Conservation (phyloP, 2,888 invertebrate genomes). For the Agrochola macilenta region DNA sequence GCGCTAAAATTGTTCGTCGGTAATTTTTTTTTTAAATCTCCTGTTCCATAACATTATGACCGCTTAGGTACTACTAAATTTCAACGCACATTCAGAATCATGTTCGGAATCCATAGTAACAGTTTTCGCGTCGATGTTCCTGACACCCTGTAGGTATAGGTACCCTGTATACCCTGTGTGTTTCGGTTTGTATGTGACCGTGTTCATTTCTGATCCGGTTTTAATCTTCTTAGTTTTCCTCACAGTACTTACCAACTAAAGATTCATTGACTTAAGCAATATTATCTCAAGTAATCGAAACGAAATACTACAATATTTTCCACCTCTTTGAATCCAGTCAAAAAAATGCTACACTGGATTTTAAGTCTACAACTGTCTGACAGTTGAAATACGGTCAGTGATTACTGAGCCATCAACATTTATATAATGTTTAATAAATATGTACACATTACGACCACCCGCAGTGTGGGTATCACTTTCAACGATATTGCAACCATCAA, state of each 20-base stretch:
- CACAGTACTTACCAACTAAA: neutral
- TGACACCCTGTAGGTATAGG: no score
- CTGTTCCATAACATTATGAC: no score
- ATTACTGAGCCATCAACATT: slow-evolving; percentile 55
- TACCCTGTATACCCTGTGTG: no score
- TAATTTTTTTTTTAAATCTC: no score
- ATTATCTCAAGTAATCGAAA: slow-evolving; percentile 15
- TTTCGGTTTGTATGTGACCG: no score
- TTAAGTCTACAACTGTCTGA: slow-evolving; percentile 26
- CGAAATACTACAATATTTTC: slow-evolving; percentile 17
- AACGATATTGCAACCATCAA: slow-evolving; percentile 61
- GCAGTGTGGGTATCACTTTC: slow-evolving; percentile 66
- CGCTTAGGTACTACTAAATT: no score
- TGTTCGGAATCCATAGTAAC: no score
- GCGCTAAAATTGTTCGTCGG: no score
- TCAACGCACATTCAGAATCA: no score
- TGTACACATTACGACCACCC: slow-evolving; percentile 65
- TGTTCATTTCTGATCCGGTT: no score
- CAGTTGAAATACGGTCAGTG: slow-evolving; percentile 43
- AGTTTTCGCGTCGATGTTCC: no score
- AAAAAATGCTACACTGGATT: slow-evolving; percentile 26
- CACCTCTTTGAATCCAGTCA: slow-evolving; percentile 2
- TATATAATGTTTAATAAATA: slow-evolving; percentile 57
- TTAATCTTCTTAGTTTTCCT: no score
- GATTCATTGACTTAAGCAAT: neutral